phyloP scores from a whole-genome alignment of 2,113 vertebrate genomes.

The Nothoprocta perdicaria region DNA sequence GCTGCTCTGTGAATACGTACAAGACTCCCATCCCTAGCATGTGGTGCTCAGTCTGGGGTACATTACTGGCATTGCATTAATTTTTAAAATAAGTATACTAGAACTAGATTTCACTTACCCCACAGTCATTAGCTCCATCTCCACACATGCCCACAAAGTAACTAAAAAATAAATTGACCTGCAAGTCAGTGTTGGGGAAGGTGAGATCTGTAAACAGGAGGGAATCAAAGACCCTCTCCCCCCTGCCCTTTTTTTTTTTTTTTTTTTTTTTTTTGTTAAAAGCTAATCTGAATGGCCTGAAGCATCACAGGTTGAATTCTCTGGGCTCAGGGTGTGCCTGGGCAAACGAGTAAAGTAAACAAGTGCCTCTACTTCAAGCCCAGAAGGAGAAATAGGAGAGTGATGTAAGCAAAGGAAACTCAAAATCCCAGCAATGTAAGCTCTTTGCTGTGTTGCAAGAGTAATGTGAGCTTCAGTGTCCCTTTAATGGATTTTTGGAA shows the following conservation, averaged over 20 bases:
- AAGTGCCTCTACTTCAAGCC: background rate
- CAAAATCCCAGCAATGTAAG: background rate
- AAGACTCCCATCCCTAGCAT: background rate
- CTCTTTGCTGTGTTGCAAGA: background rate
- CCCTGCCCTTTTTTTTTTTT: background rate
- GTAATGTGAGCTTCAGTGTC: background rate
- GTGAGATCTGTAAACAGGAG: background rate
- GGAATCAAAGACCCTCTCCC: background rate
- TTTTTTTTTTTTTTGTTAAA: background rate
- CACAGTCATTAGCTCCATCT: conserved; percentile 86
- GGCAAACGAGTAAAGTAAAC: background rate
- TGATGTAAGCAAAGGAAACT: background rate
- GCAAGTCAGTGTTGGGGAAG: background rate
- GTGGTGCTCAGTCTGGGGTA: background rate
- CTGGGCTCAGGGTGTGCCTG: background rate
- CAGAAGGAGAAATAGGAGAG: background rate
- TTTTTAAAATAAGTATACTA: background rate
- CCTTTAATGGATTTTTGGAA: background rate
- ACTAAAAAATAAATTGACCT: conserved; percentile 58
- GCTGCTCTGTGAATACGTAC: background rate
- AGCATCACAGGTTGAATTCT: background rate
- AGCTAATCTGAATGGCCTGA: background rate
- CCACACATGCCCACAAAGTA: conserved; percentile 86
- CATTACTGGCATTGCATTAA: background rate
- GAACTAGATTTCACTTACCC: conserved; percentile 74